Evolutionary conservation across 2,113 vertebrate species (phyloP).

Genomic region (Dryoscopus gambensis): DNA sequence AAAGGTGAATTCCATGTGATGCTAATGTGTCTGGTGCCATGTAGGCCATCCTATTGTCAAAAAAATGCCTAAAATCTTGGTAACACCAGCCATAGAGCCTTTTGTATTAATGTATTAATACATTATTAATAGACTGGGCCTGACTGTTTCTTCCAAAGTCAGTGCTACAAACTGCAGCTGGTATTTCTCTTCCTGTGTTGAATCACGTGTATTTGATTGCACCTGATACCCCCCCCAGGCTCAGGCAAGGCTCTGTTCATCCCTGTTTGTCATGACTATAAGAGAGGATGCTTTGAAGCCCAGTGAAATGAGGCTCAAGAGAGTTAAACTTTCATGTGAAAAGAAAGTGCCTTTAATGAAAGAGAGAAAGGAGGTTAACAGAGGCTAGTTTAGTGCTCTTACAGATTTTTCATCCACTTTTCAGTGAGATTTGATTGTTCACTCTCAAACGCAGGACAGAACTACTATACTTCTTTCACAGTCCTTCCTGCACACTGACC

Average conservation of each 20-base stretch:
- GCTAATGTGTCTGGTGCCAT: background rate
- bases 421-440: background rate
- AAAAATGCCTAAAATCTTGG: background rate
- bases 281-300: background rate
- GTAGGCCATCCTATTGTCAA: background rate
- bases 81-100: too few relatives aligned
- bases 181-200: background rate
- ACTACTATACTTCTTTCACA: background rate
- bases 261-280: fast-evolving
- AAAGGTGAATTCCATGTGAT: background rate
- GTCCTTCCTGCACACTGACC: background rate
- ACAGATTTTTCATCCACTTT: background rate
- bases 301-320: background rate
- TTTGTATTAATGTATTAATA: too few relatives aligned
- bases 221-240: background rate
- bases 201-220: fast-evolving
- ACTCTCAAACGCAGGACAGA: background rate
- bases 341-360: background rate
- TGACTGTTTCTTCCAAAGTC: background rate
- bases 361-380: background rate
- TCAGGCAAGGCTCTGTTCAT: background rate
- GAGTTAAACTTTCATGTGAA: background rate
- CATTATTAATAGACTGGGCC: background rate
- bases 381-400: background rate
- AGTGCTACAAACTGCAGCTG: background rate